These are phyloP conservation scores for Martes martes DNA, from an alignment of 2,113 vertebrate genomes.

Conservation along the genomic window DNA sequence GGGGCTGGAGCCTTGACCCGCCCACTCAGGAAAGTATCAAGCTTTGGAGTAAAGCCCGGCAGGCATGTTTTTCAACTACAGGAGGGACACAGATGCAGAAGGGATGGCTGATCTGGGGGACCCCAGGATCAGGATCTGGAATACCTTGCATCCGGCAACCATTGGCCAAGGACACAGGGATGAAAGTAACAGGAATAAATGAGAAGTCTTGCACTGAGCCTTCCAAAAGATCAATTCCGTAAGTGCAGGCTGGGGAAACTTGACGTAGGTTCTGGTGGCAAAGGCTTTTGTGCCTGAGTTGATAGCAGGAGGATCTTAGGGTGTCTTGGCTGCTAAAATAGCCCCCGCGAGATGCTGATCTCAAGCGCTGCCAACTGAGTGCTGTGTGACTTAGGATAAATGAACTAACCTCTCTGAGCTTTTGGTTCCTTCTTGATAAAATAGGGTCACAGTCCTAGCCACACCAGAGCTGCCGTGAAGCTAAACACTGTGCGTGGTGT, in stretches of 20 bases:
- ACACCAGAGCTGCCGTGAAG: neutral
- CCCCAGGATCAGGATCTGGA: neutral
- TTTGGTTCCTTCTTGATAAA: neutral
- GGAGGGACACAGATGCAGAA: neutral
- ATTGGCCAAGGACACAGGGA: neutral
- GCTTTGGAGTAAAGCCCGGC: neutral
- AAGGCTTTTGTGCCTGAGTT: neutral
- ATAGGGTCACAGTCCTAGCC: neutral
- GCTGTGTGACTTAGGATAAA: neutral
- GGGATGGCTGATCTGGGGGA: neutral
- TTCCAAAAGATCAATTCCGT: slow-evolving; percentile 29
- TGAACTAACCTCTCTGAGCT: neutral
- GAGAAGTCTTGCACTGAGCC: neutral
- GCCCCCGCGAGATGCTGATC: neutral
- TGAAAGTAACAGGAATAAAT: neutral
- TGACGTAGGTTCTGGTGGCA: neutral
- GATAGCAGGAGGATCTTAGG: neutral
- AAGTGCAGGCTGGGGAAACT: neutral
- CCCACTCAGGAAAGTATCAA: neutral
- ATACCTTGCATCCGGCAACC: neutral
- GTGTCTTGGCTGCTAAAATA: neutral
- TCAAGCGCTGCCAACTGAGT: neutral
- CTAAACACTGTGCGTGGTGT: neutral
- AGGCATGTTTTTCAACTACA: neutral
- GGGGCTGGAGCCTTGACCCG: neutral